Conservation (phyloP, 2,888 invertebrate genomes). For the Leucophenga montana region DNA sequence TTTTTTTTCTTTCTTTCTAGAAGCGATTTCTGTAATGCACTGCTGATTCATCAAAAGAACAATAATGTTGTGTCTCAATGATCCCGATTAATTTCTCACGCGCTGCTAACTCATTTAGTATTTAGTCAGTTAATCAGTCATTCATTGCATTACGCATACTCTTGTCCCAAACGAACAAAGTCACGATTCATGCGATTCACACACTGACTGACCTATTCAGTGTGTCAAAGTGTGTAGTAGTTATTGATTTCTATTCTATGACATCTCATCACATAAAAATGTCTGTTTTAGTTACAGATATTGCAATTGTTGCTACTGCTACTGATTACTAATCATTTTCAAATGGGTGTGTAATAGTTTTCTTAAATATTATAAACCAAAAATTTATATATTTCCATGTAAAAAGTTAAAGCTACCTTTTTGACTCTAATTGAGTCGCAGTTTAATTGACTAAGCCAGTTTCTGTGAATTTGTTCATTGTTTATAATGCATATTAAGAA, state of each 20-base stretch:
- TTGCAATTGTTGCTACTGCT: neutral
- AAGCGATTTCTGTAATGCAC: too few relatives aligned
- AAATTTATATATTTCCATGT: too few relatives aligned
- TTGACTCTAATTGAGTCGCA: neutral
- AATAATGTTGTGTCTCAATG: neutral
- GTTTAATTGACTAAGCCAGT: neutral
- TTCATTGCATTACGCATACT: too few relatives aligned
- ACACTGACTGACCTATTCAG: too few relatives aligned
- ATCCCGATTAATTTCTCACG: neutral
- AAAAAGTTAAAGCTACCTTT: neutral
- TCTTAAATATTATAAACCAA: too few relatives aligned
- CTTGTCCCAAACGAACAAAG: too few relatives aligned
- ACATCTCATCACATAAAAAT: constrained; percentile 4
- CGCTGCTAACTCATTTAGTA: constrained; percentile 1
- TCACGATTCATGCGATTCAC: too few relatives aligned
- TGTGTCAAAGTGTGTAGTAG: too few relatives aligned
- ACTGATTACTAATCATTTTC: constrained; percentile 12
- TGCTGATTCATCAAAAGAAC: neutral
- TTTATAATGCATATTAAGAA: too few relatives aligned
- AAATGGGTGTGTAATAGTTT: neutral
- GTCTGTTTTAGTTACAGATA: constrained; percentile 10
- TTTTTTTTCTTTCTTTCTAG: too few relatives aligned
- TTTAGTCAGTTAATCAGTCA: neutral
- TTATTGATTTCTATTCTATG: neutral
- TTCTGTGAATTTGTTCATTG: neutral